Evolutionary conservation across 2,888 invertebrate species (phyloP), one percentile per base, ranked within the genome.

Genomic region (Ophion ventricosus): DNA sequence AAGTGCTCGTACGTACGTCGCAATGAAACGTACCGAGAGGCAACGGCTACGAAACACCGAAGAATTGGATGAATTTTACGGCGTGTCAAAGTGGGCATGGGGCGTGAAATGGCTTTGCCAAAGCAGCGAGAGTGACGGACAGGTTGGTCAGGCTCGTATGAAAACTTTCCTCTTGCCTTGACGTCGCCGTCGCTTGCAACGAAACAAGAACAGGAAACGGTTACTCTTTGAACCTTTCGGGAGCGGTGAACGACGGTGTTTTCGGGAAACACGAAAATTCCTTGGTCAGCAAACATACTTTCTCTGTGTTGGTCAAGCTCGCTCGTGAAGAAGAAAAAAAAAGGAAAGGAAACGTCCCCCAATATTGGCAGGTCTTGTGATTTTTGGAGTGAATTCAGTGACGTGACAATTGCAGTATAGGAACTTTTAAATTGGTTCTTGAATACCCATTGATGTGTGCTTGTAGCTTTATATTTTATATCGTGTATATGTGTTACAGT

Each of bases 71-170:
- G 43, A 64, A 75, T 63, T 74, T 14, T 67, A 66, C n/a, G 8
- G 20, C 56, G 25, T 57, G 72, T 82, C 77, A 72, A 77, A 82
- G 72, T 23, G 59, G 64, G 59, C 17, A 49, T 40, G 54, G 64
- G 59, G 35, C 40, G 63, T 66, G 26, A 72, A 75, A 63, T n/a
- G 17, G 74, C 72, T 66, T 82, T 73, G 49, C 57, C 49, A 69
- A 69, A 69, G 67, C 23, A 35, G 43, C 63, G 67, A 20, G 35
- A 59, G 63, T 72, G 61, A 43, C 49, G 26, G 20, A 69, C 64
- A 73, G 14, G 64, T 49, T 26, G 64, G 57, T 59, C 64, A 72
- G 57, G 57, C 14, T 26, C 10, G 72, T 66, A 66, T 57, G 25
- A 66, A 57, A 63, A 57, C 64, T 54, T 40, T 29, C 64, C 20